These are phyloP conservation scores for Choloepus hoffmanni DNA, from an alignment of 2,113 vertebrate species.

Conservation along the genomic window DNA sequence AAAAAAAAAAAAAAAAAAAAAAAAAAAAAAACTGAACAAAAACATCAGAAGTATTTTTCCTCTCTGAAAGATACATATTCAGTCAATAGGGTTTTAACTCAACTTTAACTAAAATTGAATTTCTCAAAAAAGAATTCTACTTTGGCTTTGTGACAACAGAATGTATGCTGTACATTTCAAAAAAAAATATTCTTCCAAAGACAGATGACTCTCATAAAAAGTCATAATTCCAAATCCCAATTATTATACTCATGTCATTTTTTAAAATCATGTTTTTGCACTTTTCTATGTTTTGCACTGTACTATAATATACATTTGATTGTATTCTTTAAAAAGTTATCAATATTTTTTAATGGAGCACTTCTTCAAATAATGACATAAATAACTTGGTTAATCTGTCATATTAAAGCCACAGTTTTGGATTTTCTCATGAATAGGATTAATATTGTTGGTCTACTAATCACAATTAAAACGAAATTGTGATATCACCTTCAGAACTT, in stretches of 20 bases:
- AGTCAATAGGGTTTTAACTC: not conserved
- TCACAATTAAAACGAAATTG: not conserved
- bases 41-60: not conserved
- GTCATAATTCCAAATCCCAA: conserved; percentile 25
- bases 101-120: conserved; percentile 35
- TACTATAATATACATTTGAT: not conserved
- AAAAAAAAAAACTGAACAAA: conserved; percentile 22
- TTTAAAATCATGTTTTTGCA: conserved; percentile 9
- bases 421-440: conserved; percentile 36
- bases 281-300: not conserved
- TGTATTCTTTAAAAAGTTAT: conserved; percentile 21
- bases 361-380: conserved; percentile 49
- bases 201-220: not conserved
- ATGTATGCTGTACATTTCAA: not conserved
- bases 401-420: conserved; percentile 1
- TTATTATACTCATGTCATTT: conserved; percentile 15
- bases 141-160: not conserved
- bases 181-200: conserved; percentile 41
- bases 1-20: not conserved
- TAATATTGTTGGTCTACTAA: not conserved
- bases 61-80: conserved; percentile 26
- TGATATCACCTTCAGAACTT: not conserved
- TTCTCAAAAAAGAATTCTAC: not conserved
- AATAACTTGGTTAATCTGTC: conserved; percentile 11
- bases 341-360: conserved; percentile 1